phyloP scores from a whole-genome alignment of 2,888 invertebrate genomes.

The Nymphalis c-album region DNA sequence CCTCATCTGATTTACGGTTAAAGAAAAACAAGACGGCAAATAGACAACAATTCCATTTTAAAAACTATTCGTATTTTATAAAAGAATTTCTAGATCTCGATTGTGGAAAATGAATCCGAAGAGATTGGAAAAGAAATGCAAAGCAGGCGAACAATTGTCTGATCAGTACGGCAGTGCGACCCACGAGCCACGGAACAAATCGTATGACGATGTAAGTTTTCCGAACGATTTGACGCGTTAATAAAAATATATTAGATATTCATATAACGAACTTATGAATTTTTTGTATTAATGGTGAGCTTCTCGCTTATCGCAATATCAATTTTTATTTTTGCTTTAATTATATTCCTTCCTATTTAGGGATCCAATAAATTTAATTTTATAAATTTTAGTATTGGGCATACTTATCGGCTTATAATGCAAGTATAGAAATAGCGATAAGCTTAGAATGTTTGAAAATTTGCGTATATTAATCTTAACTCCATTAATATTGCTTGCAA shows the following conservation, averaged over 20 bases:
- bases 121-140: conserved; percentile 39
- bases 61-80: conserved; percentile 35
- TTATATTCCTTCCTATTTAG: too few species aligned
- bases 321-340: too few species aligned
- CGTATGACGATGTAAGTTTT: conserved; percentile 26
- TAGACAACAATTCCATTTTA: conserved; percentile 32
- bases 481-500: too few species aligned
- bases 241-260: conserved; percentile 8
- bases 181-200: conserved; percentile 24
- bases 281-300: neutral
- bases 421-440: too few species aligned
- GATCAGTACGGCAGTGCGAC: conserved; percentile 25
- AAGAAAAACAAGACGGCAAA: conserved; percentile 29
- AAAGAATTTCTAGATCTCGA: conserved; percentile 35
- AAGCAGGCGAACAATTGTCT: conserved; percentile 36
- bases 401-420: too few species aligned
- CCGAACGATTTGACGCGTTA: conserved; percentile 21
- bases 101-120: conserved; percentile 36
- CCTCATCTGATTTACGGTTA: conserved; percentile 8
- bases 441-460: too few species aligned
- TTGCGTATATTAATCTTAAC: too few species aligned
- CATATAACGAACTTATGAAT: neutral
- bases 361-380: too few species aligned
- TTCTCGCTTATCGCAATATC: too few species aligned
- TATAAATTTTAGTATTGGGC: too few species aligned